Base-by-base conservation (phyloP, 1,140 invertebrate species). In the Centruroides sculpturatus region DNA sequence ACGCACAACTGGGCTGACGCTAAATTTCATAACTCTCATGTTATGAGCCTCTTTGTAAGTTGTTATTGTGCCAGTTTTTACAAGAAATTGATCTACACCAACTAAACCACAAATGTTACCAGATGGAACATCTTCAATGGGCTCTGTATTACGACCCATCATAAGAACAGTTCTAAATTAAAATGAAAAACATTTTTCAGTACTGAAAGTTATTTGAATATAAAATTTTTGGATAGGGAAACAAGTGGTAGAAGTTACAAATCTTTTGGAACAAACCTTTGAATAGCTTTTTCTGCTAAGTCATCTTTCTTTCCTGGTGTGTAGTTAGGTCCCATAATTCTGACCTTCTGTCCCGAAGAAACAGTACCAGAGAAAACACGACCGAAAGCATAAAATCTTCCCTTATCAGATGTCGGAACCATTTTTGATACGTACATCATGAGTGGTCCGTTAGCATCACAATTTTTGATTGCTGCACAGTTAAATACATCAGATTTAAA, bases 341-440 rank as follows among this genome's bases (percentile, higher is more conserved):
- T 85, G 59, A 89, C 90, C 76, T 99, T 99, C 83, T 89, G 77
- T 60, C 96, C 96, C 65, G 95, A 98, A 59, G 81, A 81, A n/a
- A 86, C 89, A 75, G 87, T 94, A 69, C 97, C 97, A 70, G 95
- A 91, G 80, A 99, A 99, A 7, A 99, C 97, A 81, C 97, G 93
- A 63, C 97, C 97, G 74, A 99, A 99, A 59, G 96, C 97, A 77
- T 98, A 99, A 84, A 99, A 99, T 75, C 97, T 85, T 66, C 97
- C 97, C 78, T 99, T 99, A 75, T 99, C 97, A 50, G 91, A 89
- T 5, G 97, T 99, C 60, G 97, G 97, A 76, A 99, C 97, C 97
- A 99, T 99, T 79, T 99, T 99, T 35, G 94, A 98, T 65, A 99
- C 83, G 82, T 99, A 99, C 96, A 99, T 99, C 95, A 99, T 99